These are phyloP conservation scores for Oryzias dopingdopingensis DNA, from an alignment of 2,797 vertebrate species.

Conservation along the genomic window DNA sequence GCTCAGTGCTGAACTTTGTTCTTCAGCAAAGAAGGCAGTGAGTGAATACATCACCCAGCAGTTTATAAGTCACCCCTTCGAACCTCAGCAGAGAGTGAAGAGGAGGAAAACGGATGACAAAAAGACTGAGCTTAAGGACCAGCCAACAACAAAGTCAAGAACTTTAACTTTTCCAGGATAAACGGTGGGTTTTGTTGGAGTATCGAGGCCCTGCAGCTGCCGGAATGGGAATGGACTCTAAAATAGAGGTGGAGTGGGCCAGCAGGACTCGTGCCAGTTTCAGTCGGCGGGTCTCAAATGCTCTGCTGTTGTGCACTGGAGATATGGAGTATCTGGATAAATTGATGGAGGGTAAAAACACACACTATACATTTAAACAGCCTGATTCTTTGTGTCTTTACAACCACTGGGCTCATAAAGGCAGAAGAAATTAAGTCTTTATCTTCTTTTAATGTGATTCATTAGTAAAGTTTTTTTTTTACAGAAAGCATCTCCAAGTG, in stretches of 20 bases:
- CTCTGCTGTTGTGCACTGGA: conserved; percentile 63
- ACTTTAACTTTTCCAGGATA: neutral
- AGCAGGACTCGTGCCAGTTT: conserved; percentile 20
- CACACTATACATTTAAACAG: neutral
- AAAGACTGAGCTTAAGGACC: neutral
- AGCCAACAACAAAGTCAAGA: neutral
- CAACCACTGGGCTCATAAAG: neutral
- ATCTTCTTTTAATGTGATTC: conserved; percentile 3
- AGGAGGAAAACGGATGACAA: conserved; percentile 4
- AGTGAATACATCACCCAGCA: conserved; percentile 36
- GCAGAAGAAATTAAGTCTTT: neutral
- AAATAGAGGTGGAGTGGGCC: conserved; percentile 35
- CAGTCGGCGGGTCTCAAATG: conserved; percentile 14
- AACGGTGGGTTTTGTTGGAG: neutral
- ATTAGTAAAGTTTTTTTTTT: conserved; percentile 4
- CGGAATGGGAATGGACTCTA: conserved; percentile 52
- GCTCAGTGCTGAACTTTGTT: conserved; percentile 41
- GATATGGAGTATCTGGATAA: conserved; percentile 70
- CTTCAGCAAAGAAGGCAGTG: conserved; percentile 1
- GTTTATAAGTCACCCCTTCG: conserved; percentile 45
- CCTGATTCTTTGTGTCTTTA: neutral
- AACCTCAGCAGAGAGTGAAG: neutral
- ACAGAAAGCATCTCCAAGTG: conserved; percentile 1
- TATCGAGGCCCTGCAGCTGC: conserved; percentile 7
- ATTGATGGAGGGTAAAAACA: conserved; percentile 63